Evolutionary conservation across 2,888 invertebrate species (phyloP).

Genomic region (Rhorus exstirpatorius): DNA sequence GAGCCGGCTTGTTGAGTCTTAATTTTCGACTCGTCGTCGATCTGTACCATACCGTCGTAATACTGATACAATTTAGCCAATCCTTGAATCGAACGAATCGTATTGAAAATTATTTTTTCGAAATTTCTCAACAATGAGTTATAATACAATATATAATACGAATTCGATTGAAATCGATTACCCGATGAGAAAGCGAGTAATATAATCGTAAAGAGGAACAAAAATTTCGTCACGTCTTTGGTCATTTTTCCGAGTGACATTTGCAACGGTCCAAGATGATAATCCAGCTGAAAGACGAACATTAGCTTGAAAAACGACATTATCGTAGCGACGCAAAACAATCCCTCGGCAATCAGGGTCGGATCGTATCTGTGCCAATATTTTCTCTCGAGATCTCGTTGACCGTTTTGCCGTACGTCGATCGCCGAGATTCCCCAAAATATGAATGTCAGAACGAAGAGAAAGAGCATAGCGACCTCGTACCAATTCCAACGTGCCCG

Average conservation of each 20-base stretch:
- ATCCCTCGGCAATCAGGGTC: conserved; percentile 89
- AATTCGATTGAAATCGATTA: too few species aligned
- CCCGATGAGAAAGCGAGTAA: conserved; percentile 87
- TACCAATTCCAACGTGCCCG: conserved; percentile 89
- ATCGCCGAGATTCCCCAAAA: conserved; percentile 89
- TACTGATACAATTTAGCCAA: conserved; percentile 89
- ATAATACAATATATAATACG: too few species aligned
- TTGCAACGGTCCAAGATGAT: conserved; percentile 89
- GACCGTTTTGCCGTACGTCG: conserved; percentile 86
- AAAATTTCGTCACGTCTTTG: conserved; percentile 89
- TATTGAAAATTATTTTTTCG: background rate
- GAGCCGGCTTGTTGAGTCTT: conserved; percentile 88
- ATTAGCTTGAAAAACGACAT: conserved; percentile 90
- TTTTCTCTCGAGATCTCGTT: conserved; percentile 88
- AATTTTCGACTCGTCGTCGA: conserved; percentile 87
- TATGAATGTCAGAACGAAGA: conserved; percentile 89
- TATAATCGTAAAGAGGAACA: conserved; percentile 88
- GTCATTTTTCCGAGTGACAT: conserved; percentile 90
- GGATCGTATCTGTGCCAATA: conserved; percentile 90
- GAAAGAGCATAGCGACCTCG: conserved; percentile 88
- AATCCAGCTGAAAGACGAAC: conserved; percentile 89
- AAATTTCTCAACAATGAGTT: too few species aligned
- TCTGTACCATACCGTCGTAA: conserved; percentile 89
- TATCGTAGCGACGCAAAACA: conserved; percentile 90
- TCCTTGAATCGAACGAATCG: conserved; percentile 77